A percentile compares a stretch with the other conserved stretches of the same genome.
Evolutionary conservation across 2,888 invertebrate genomes (phyloP).

Genomic region (Drosophila subsilvestris): DNA sequence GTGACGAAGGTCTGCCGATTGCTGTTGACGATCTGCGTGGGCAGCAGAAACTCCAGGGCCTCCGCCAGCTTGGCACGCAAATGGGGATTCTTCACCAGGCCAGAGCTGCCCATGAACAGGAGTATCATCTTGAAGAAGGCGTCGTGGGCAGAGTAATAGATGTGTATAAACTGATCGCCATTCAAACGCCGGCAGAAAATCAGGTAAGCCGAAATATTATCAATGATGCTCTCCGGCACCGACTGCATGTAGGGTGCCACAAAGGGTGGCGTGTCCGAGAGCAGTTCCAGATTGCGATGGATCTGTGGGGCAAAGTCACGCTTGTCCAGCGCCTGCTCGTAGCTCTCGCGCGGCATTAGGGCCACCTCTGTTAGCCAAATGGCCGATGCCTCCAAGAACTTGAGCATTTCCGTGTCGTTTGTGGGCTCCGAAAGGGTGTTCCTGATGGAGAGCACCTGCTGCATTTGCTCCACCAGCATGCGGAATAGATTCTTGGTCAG

Average conservation of each 20-base stretch:
- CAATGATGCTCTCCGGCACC: conserved; percentile 95
- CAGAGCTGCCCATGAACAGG: conserved; percentile 94
- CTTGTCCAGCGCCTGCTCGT: conserved; percentile 72
- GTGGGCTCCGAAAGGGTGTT: conserved; percentile 91
- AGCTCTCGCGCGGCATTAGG: conserved; percentile 84
- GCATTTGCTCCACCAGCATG: conserved; percentile 87
- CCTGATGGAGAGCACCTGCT: conserved; percentile 89
- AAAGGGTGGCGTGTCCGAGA: conserved; percentile 87
- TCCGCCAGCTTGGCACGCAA: conserved; percentile 95
- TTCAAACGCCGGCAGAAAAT: conserved; percentile 89
- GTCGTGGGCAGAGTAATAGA: conserved; percentile 86
- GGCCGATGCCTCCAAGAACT: conserved; percentile 92
- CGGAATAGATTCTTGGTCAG: conserved; percentile 87
- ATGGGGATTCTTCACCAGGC: conserved; percentile 95
- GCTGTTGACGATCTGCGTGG: conserved; percentile 85
- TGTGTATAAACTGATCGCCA: conserved; percentile 88
- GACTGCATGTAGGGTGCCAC: conserved; percentile 90
- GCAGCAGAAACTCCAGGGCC: conserved; percentile 93
- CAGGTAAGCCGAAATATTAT: conserved; percentile 93
- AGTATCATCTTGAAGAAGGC: conserved; percentile 90
- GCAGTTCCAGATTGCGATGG: conserved; percentile 78
- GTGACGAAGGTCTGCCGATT: conserved; percentile 86
- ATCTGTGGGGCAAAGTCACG: conserved; percentile 87
- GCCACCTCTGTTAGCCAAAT: conserved; percentile 95
- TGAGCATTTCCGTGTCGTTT: conserved; percentile 88